Percentiles rank a stretch among this genome's conserved stretches.
phyloP scores from a whole-genome alignment of 2,113 vertebrate genomes.

The Scalopus aquaticus region DNA sequence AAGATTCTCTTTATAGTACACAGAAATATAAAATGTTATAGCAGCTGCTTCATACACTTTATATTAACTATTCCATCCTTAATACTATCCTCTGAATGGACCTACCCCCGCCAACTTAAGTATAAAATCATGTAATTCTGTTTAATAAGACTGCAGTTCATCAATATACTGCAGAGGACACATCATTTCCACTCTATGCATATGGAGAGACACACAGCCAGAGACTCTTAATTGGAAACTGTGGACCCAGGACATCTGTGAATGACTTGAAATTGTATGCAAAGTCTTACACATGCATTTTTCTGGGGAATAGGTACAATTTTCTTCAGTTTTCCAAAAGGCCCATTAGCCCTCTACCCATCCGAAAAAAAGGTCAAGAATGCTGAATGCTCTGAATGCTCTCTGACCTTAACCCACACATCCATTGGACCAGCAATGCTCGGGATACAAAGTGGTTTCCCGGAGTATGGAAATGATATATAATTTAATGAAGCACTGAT shows the following conservation, averaged over 20 bases:
- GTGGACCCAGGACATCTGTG: neutral
- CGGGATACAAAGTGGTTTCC: neutral
- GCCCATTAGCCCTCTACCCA: neutral
- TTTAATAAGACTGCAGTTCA: conserved; percentile 13
- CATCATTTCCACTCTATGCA: neutral
- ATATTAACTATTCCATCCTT: neutral
- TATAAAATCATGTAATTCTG: neutral
- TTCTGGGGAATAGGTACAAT: neutral
- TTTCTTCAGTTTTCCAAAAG: conserved; percentile 26
- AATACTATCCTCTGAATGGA: neutral
- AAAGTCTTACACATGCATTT: neutral
- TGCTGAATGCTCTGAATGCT: neutral
- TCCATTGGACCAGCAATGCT: no score
- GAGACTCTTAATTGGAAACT: neutral
- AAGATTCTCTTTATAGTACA: neutral
- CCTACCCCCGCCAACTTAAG: neutral
- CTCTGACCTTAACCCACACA: neutral
- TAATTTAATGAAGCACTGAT: neutral
- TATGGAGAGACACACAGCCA: neutral
- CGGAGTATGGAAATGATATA: neutral
- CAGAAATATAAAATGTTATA: conserved; percentile 39
- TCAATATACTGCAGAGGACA: neutral
- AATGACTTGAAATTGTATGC: neutral
- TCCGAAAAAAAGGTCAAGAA: neutral
- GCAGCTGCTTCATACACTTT: neutral